phyloP scores from a whole-genome alignment of 1,140 invertebrate species.

The Nasonia vitripennis region DNA sequence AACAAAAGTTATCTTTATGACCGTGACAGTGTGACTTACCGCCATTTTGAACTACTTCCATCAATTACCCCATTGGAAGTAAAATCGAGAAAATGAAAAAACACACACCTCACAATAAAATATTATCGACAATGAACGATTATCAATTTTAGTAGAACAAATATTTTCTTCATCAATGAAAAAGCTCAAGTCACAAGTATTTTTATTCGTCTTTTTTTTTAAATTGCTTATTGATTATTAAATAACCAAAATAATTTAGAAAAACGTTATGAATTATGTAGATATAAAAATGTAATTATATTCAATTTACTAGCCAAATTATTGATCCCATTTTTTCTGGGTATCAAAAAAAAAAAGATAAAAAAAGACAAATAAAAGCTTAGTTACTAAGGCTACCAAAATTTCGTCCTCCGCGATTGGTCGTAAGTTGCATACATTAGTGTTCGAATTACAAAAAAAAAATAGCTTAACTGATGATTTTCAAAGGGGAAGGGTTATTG shows the following conservation, averaged over 20 bases:
- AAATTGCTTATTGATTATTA: slow-evolving; percentile 1
- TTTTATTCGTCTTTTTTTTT: slow-evolving; percentile 49
- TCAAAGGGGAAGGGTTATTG: no score
- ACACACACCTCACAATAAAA: slow-evolving; percentile 51
- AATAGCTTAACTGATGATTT: neutral
- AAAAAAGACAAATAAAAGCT: slow-evolving; percentile 52
- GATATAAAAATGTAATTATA: slow-evolving; percentile 14
- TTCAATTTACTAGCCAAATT: slow-evolving; percentile 48
- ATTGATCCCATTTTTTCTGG: neutral
- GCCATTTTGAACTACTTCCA: slow-evolving; percentile 76
- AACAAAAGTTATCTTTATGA: slow-evolving; percentile 55
- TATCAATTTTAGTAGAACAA: slow-evolving; percentile 51
- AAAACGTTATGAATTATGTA: slow-evolving; percentile 1
- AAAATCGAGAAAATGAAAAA: slow-evolving; percentile 16
- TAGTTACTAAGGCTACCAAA: slow-evolving; percentile 42
- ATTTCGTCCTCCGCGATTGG: slow-evolving; percentile 48
- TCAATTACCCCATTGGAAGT: slow-evolving; percentile 71
- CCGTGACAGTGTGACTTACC: slow-evolving; percentile 69
- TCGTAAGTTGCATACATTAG: slow-evolving; percentile 61
- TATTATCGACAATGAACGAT: slow-evolving; percentile 38
- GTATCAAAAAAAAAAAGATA: slow-evolving; percentile 18
- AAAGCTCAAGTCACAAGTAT: slow-evolving; percentile 37
- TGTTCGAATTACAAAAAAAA: slow-evolving; percentile 13
- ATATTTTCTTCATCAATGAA: slow-evolving; percentile 48
- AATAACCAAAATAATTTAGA: neutral